A percentile compares a stretch with the other conserved stretches of the same genome.
These are phyloP conservation scores for Amblyjoppa proteus DNA, from an alignment of 2,888 invertebrate species.

Conservation along the genomic window DNA sequence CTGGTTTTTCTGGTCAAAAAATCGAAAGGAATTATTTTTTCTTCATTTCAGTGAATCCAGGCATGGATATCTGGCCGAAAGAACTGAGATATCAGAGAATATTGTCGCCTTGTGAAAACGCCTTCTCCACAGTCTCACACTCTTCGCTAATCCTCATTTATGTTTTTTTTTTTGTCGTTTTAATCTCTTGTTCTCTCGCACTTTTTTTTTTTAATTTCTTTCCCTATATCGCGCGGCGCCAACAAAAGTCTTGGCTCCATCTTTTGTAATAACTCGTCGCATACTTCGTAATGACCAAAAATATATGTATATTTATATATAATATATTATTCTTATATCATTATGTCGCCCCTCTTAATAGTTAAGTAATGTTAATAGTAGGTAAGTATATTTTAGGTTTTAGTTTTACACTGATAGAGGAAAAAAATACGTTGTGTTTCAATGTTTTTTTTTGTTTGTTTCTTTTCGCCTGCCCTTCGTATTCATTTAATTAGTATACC, in stretches of 20 bases:
- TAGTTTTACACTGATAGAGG: conserved; percentile 84
- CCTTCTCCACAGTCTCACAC: conserved; percentile 67
- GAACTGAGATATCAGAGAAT: conserved; percentile 81
- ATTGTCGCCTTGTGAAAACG: conserved; percentile 84
- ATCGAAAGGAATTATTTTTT: conserved; percentile 70
- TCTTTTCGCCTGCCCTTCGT: conserved; percentile 75
- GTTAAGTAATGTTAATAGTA: conserved; percentile 84
- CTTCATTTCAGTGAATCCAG: conserved; percentile 60
- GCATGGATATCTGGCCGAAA: conserved; percentile 68
- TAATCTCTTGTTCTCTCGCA: conserved; percentile 28
- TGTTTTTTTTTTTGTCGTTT: conserved; percentile 32
- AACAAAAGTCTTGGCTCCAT: conserved; percentile 82
- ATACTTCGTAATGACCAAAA: conserved; percentile 83
- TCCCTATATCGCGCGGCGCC: conserved; percentile 76
- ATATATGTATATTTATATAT: conserved; percentile 83
- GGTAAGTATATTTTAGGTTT: conserved; percentile 82
- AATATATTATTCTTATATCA: conserved; percentile 84
- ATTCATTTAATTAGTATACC: conserved; percentile 65
- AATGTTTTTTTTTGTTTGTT: conserved; percentile 71
- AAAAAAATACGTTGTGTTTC: conserved; percentile 83
- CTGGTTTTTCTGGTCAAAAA: conserved; percentile 47
- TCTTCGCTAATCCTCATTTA: conserved; percentile 45
- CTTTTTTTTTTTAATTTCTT: conserved; percentile 32
- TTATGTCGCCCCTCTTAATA: conserved; percentile 83
- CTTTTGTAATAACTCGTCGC: conserved; percentile 69